Evolutionary conservation across 2,888 invertebrate genomes (phyloP).

Genomic region (Drosophila helvetica): DNA sequence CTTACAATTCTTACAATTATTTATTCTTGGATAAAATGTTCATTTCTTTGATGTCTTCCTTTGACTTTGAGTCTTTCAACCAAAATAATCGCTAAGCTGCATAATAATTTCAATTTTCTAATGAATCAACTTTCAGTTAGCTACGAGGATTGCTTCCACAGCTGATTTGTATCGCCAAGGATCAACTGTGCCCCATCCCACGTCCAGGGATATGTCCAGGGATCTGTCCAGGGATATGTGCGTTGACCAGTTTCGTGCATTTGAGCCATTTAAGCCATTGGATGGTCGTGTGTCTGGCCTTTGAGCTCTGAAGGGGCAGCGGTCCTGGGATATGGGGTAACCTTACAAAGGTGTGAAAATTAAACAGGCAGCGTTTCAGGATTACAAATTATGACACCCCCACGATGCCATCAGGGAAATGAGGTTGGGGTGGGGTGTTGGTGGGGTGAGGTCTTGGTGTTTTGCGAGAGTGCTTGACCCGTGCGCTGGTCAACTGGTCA

Average conservation of each 20-base stretch:
- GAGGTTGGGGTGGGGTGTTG: conserved; percentile 18
- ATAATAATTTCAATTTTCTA: conserved; percentile 50
- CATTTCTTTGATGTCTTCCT: conserved; percentile 2
- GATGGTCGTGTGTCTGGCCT: conserved; percentile 56
- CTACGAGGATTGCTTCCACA: background rate
- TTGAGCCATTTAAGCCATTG: conserved; percentile 58
- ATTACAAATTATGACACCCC: conserved; percentile 82
- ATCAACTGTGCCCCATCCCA: conserved; percentile 15
- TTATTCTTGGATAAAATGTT: background rate
- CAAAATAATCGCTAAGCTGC: conserved; percentile 1
- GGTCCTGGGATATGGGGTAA: background rate
- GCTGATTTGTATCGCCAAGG: conserved; percentile 14
- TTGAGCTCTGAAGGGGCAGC: conserved; percentile 35
- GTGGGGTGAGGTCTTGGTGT: background rate
- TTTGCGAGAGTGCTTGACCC: conserved; percentile 22
- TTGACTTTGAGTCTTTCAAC: no score
- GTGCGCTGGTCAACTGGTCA: conserved; percentile 64
- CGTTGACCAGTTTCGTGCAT: conserved; percentile 1
- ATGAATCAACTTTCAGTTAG: conserved; percentile 28
- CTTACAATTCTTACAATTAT: background rate
- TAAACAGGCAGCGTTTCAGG: conserved; percentile 77
- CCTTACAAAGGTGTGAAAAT: conserved; percentile 80
- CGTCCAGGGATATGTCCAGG: no score
- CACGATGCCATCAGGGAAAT: conserved; percentile 66
- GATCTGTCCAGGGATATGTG: conserved; percentile 15